These are phyloP conservation scores for Rhea americana DNA, from an alignment of 2,113 vertebrate genomes.

Conservation along the genomic window DNA sequence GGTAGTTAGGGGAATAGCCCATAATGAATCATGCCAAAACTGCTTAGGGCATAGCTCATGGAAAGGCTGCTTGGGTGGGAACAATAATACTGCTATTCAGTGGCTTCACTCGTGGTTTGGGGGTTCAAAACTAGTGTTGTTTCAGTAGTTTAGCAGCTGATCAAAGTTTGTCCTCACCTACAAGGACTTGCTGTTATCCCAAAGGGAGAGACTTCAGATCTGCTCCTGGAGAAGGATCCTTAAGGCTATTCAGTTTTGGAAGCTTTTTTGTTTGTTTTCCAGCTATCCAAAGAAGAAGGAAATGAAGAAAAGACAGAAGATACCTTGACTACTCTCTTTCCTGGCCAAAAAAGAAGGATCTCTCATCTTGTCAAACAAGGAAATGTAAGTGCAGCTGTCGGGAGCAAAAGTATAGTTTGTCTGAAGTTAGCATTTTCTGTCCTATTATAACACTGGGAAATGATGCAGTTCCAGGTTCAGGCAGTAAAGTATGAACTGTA, in stretches of 20 bases:
- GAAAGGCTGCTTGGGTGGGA: not conserved
- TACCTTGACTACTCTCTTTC: conserved; percentile 87
- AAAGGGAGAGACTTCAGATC: not conserved
- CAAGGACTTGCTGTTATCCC: not conserved
- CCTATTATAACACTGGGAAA: not conserved
- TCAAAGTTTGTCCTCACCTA: not conserved
- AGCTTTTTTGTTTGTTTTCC: conserved; percentile 27
- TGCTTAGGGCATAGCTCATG: fast-evolving
- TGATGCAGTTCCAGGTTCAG: not conserved
- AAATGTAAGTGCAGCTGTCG: conserved; percentile 77
- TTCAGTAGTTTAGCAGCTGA: not conserved
- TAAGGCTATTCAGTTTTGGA: not conserved
- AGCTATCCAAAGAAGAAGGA: conserved; percentile 75
- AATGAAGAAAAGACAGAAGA: conserved; percentile 76
- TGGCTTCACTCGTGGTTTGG: not conserved
- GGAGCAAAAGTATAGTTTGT: not conserved
- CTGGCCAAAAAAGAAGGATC: conserved; percentile 94
- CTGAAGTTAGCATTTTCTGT: not conserved
- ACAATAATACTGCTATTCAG: not conserved
- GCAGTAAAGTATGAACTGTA: not conserved
- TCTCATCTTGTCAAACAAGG: conserved; percentile 89
- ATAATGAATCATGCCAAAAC: not conserved
- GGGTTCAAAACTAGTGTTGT: not conserved
- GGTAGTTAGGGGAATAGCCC: not conserved
- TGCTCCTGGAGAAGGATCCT: not conserved